A percentile compares a stretch with the other conserved stretches of the same genome.
These are phyloP conservation scores for Lepidothrix coronata DNA, from an alignment of 2,113 vertebrate species.

Conservation along the genomic window DNA sequence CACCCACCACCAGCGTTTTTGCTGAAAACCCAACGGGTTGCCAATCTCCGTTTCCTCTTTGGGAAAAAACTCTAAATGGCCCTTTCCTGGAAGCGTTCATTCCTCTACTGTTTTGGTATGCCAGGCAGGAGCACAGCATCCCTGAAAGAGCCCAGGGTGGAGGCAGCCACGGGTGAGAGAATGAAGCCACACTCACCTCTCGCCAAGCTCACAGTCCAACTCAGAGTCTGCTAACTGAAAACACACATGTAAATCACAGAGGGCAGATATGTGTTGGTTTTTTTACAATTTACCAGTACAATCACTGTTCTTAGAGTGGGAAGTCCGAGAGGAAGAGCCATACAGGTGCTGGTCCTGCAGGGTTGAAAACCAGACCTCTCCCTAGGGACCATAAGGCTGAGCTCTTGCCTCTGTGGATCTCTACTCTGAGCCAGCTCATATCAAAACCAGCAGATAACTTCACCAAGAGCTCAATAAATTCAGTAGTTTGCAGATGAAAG, in stretches of 20 bases:
- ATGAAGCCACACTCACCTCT: slow-evolving; percentile 13
- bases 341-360: not conserved
- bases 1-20: accelerated
- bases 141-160: not conserved
- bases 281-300: not conserved
- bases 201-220: not conserved
- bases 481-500: slow-evolving; percentile 1
- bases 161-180: not conserved
- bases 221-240: slow-evolving; percentile 50
- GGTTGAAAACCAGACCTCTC: not conserved
- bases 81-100: not conserved
- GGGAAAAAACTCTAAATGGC: not conserved
- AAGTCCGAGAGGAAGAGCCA: not conserved
- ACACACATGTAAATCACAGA: slow-evolving; percentile 12
- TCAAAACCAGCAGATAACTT: not conserved
- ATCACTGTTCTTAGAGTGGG: not conserved
- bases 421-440: not conserved
- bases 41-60: not conserved
- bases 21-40: not conserved
- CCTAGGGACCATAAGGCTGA: not conserved
- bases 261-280: not conserved
- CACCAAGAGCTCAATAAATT: not conserved
- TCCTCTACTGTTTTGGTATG: not conserved
- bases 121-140: not conserved
- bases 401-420: accelerated